Percentiles rank a stretch among this genome's conserved stretches.
phyloP scores from a whole-genome alignment of 1,140 invertebrate species.

The Episyrphus balteatus region DNA sequence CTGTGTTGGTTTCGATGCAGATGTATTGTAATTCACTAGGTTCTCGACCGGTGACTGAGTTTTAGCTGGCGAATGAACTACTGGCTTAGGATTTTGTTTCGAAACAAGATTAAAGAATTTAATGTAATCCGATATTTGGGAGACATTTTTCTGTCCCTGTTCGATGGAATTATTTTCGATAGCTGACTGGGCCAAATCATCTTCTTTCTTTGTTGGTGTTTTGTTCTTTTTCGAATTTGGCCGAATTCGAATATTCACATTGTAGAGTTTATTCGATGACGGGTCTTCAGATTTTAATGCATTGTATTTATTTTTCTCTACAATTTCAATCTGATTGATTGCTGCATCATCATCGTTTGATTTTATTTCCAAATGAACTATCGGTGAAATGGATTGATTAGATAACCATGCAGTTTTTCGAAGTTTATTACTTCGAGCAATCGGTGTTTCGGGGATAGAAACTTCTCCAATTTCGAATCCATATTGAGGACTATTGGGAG shows the following conservation, averaged over 20 bases:
- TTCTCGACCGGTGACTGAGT: too few species aligned
- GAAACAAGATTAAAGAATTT: neutral
- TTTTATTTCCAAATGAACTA: too few species aligned
- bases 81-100: neutral
- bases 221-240: neutral
- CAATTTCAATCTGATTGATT: neutral
- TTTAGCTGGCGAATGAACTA: neutral
- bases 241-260: neutral
- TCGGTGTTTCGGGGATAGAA: conserved; percentile 2
- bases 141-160: neutral
- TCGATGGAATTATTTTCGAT: neutral
- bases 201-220: neutral
- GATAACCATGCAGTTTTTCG: conserved; percentile 6
- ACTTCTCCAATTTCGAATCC: neutral
- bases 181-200: too few species aligned
- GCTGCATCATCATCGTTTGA: neutral
- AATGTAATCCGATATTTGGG: neutral
- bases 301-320: neutral
- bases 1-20: too few species aligned
- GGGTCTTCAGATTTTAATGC: neutral
- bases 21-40: too few species aligned
- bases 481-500: neutral
- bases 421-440: conserved; percentile 6
- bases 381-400: neutral
- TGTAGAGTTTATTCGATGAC: neutral